phyloP scores from a whole-genome alignment of 2,113 vertebrate species.

The Hemibagrus wyckioides region DNA sequence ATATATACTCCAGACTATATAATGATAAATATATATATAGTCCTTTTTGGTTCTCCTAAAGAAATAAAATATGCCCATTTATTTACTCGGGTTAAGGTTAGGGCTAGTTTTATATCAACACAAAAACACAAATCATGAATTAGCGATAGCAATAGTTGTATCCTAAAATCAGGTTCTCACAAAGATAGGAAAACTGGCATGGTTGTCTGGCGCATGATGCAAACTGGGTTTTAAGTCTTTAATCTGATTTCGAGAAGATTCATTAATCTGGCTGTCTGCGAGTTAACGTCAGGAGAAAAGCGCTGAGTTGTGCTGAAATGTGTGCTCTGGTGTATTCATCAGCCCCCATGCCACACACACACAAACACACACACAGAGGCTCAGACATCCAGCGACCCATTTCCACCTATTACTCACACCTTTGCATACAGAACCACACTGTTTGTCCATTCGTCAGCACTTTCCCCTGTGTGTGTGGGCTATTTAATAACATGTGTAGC shows the following conservation, averaged over 20 bases:
- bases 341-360: slow-evolving; percentile 29
- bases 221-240: slow-evolving; percentile 35
- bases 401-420: slow-evolving; percentile 55
- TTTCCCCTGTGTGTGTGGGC: slow-evolving; percentile 19
- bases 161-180: not conserved
- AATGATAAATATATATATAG: too few relatives aligned
- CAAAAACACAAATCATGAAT: too few relatives aligned
- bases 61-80: too few relatives aligned
- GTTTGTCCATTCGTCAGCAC: slow-evolving; percentile 47
- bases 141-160: too few relatives aligned
- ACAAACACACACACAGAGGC: slow-evolving; percentile 40
- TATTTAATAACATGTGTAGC: slow-evolving; percentile 5
- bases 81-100: not conserved
- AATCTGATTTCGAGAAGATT: slow-evolving; percentile 42
- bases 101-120: not conserved
- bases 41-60: too few relatives aligned
- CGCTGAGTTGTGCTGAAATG: slow-evolving; percentile 49
- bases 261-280: slow-evolving; percentile 50
- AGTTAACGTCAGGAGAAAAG: slow-evolving; percentile 35
- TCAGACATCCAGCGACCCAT: slow-evolving; percentile 42
- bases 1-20: too few relatives aligned
- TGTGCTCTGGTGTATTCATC: slow-evolving; percentile 44
- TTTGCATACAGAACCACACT: slow-evolving; percentile 27
- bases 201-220: not conserved
- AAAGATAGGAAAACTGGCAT: not conserved